Percentiles rank a stretch among this genome's conserved stretches.
These are phyloP conservation scores for Galaxea fascicularis DNA, from an alignment of 92 coral and sea anemone genomes.

Conservation along the genomic window DNA sequence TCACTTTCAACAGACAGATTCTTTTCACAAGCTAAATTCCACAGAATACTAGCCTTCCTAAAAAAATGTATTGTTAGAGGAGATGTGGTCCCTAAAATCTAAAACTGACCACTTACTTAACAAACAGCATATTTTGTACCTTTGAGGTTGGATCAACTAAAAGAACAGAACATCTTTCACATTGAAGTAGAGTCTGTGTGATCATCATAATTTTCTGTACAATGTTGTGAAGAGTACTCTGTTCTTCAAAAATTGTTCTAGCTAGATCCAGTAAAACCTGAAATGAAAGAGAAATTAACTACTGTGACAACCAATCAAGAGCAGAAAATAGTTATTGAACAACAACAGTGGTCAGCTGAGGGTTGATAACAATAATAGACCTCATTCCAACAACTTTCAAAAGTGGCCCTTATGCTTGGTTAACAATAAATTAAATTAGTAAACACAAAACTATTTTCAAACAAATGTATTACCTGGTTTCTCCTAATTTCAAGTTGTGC, in stretches of 20 bases:
- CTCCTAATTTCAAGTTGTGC: constrained; percentile 96
- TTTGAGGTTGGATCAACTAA: constrained; percentile 95
- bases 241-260: constrained; percentile 98
- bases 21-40: no score
- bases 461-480: constrained; percentile 78
- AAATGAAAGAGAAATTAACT: background rate
- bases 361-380: no score
- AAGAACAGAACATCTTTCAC: constrained; percentile 98
- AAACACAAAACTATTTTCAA: background rate
- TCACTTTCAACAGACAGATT: no score
- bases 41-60: no score
- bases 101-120: background rate
- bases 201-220: constrained; percentile 99
- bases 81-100: background rate
- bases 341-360: no score
- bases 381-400: no score
- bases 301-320: background rate
- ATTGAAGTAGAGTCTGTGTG: constrained; percentile 95
- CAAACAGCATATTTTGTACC: constrained; percentile 59
- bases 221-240: constrained; percentile 94
- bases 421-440: background rate
- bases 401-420: no score
- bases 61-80: no score
- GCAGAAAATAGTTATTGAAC: background rate
- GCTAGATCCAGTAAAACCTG: constrained; percentile 98